These are phyloP conservation scores for Melipona beecheii DNA, from an alignment of 2,888 invertebrate species.

Conservation along the genomic window DNA sequence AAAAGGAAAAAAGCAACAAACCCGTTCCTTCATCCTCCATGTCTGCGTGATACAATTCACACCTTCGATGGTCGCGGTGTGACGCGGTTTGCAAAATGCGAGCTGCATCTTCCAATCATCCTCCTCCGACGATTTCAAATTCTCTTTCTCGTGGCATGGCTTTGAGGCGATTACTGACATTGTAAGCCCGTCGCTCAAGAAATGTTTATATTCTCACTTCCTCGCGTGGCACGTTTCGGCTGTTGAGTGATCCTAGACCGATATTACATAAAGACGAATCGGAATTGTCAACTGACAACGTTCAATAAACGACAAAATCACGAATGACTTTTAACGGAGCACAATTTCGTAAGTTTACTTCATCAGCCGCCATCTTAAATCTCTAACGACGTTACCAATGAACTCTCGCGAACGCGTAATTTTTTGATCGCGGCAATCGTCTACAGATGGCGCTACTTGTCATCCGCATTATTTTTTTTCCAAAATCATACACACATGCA, in stretches of 20 bases:
- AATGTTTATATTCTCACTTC: slow-evolving; percentile 28
- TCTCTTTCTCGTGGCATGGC: slow-evolving; percentile 68
- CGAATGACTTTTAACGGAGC: slow-evolving; percentile 43
- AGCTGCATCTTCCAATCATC: slow-evolving; percentile 90
- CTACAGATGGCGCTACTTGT: slow-evolving; percentile 38
- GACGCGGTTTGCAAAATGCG: slow-evolving; percentile 90
- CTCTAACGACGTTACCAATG: slow-evolving; percentile 50
- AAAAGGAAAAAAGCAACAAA: slow-evolving; percentile 81
- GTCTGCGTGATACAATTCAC: slow-evolving; percentile 89
- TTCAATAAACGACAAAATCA: slow-evolving; percentile 40
- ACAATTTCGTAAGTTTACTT: slow-evolving; percentile 69
- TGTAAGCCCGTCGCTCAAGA: slow-evolving; percentile 44
- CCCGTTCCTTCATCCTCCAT: slow-evolving; percentile 97
- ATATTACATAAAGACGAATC: slow-evolving; percentile 34
- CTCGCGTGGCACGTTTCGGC: slow-evolving; percentile 38
- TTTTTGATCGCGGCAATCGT: slow-evolving; percentile 14
- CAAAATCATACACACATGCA: too few species aligned
- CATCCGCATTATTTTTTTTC: not conserved
- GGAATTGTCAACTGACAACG: slow-evolving; percentile 11
- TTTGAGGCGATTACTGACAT: slow-evolving; percentile 73
- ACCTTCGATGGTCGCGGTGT: slow-evolving; percentile 90
- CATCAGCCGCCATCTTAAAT: slow-evolving; percentile 69
- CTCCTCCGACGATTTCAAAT: slow-evolving; percentile 71
- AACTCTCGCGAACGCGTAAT: slow-evolving; percentile 35
- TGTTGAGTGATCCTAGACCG: slow-evolving; percentile 1